Base-by-base conservation (phyloP, 2,888 invertebrate genomes). In the Halictus ligatus region DNA sequence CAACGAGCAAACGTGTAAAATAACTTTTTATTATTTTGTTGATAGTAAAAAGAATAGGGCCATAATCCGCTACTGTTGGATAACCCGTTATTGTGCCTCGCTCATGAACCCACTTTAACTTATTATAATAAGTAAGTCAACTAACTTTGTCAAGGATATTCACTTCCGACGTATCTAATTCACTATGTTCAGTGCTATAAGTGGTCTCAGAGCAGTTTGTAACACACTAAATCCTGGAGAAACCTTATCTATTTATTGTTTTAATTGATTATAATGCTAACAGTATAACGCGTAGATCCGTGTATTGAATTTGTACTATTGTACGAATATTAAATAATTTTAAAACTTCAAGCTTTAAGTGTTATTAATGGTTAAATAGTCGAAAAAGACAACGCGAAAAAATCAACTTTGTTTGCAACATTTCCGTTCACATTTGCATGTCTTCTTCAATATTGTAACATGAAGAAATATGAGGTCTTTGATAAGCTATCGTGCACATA, bases 401-500 rank as follows among this genome's bases (percentile, higher is more conserved):
- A 79, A 83, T 77, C 13, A 29, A 43, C 67, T 73, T 43, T 50
- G 60, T 58, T 72, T 76, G 25, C 43, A 80, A 25, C 73, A 75
- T 77, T 80, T 81, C 75, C 25, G 58, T 35, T 69, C 40, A 48
- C 29, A 48, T 64, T 46, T 4, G 12, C 40, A 75, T 6, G 15
- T 81, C 29, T 60, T 73, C 29, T 60, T 81, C 29, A 58, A 77
- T 60, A 84, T 40, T 78, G 69, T 13, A 84, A 78, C 72, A 67
- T 64, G 71, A 81, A 69, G n/a, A 73, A 83, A 60, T 35, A 50
- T 48, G 78, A 86, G 80, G 80, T 69, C 60, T 76, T 54, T 67
- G 60, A 78, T 43, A 78, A 72, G 74, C 64, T 85, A 40, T 64
- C 40, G n/a, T 75, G 74, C 58, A 50, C 29, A 64, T 81, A 74